Conservation (phyloP, 2,888 invertebrate species). For the Endomychus coccineus region DNA sequence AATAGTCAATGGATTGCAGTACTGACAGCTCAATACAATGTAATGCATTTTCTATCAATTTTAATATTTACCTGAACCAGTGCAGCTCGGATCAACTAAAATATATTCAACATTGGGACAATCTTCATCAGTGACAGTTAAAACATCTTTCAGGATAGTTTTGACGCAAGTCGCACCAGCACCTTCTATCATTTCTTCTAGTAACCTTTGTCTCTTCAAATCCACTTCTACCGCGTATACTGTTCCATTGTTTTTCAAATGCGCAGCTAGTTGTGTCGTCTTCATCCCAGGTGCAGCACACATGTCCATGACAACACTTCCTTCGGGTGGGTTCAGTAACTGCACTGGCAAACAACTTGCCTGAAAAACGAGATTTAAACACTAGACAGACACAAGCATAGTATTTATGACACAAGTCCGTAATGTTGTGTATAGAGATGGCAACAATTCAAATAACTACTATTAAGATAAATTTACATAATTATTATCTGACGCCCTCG, state of each 20-base stretch:
- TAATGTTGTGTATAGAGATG: too few species aligned
- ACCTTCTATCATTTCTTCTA: conserved; percentile 56
- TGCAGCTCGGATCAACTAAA: conserved; percentile 95
- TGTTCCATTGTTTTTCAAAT: conserved; percentile 68
- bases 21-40: too few species aligned
- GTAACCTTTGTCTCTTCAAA: conserved; percentile 53
- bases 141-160: conserved; percentile 63
- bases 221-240: conserved; percentile 80
- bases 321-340: conserved; percentile 65
- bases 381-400: too few species aligned
- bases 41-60: too few species aligned
- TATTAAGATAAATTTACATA: too few species aligned
- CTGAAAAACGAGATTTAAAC: too few species aligned
- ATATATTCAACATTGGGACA: conserved; percentile 75
- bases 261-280: conserved; percentile 80
- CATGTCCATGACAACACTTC: conserved; percentile 77
- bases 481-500: too few species aligned
- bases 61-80: conserved; percentile 71
- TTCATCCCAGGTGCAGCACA: conserved; percentile 99
- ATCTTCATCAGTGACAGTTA: conserved; percentile 54
- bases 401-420: too few species aligned
- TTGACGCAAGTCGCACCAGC: conserved; percentile 63
- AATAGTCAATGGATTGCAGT: too few species aligned
- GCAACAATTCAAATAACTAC: too few species aligned
- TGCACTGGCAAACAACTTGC: conserved; percentile 86